Base-by-base conservation (phyloP, 1,140 invertebrate genomes). In the Augochlora pura region DNA sequence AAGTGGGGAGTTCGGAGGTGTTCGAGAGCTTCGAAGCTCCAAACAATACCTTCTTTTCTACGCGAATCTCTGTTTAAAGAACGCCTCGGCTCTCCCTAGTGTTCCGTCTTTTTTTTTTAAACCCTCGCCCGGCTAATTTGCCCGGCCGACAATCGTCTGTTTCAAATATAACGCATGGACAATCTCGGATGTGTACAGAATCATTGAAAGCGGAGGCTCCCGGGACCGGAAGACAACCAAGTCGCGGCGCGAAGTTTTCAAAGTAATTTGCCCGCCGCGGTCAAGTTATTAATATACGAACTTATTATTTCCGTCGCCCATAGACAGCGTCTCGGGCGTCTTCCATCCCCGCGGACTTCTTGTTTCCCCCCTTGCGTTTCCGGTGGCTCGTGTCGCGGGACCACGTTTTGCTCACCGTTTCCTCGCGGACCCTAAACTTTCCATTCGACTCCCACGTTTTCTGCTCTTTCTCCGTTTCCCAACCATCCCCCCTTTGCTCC, bases 261-360 rank as follows among this genome's bases (percentile, higher is more conserved):
- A 42, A 42, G 54, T 59, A 82, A 82, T 82, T n/a, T 81, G 71
- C 46, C 14, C 63, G 63, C 71, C 42, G 59, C 59, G 68, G 59
- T 46, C 63, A 63, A 62, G 54, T 85, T 87, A 87, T 87, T 87
- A 87, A 86, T 87, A 87, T 67, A 12, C 52, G 62, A 69, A 76
- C 72, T 83, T 77, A 88, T 88, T 87, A 88, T 77, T 83, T 86
- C 81, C 69, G 67, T 68, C 74, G 42, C 46, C 75, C 74, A 79
- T 83, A 67, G 67, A 87, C 73, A 77, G 25, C 42, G 69, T 77
- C 21, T 78, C 57, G 49, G 81, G 60, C 32, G 46, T 73, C 65
- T 69, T 71, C 64, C 52, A 65, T 59, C 62, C 9, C 8, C 52
- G 57, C 27, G 23, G 12, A 49, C 27, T 18, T 59, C 21, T 67